Conservation (phyloP, 2,797 vertebrate species). For the Gymnopithys bicolor region DNA sequence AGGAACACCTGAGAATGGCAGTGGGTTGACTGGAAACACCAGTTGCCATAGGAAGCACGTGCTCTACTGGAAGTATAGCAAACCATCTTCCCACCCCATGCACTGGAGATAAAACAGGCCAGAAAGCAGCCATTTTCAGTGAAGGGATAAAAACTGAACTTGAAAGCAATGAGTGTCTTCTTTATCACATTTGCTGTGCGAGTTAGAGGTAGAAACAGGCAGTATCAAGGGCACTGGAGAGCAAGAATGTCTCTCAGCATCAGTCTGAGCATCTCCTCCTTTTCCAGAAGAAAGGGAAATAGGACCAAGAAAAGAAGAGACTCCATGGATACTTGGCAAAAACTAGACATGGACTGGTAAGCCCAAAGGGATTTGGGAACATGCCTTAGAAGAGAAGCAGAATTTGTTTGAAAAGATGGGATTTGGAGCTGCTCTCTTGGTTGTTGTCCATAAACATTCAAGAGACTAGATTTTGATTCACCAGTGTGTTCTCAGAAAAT, state of each 20-base stretch:
- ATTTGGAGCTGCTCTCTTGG: constrained; percentile 35
- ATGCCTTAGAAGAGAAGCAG: neutral
- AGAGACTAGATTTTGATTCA: constrained; percentile 55
- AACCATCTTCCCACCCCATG: neutral
- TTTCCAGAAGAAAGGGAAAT: neutral
- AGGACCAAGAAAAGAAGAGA: neutral
- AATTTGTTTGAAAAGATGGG: neutral
- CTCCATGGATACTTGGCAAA: neutral
- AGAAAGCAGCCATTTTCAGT: neutral
- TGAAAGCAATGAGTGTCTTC: neutral
- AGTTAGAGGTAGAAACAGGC: neutral
- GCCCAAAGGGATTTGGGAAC: neutral
- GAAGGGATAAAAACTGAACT: neutral
- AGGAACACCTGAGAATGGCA: neutral
- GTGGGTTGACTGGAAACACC: neutral
- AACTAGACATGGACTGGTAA: neutral
- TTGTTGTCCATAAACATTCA: constrained; percentile 54
- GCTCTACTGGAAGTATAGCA: neutral
- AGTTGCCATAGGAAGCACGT: neutral
- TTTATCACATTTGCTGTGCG: accelerated
- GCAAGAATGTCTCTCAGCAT: neutral
- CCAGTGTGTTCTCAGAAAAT: constrained; percentile 25
- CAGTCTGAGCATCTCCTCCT: neutral
- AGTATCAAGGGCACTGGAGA: neutral
- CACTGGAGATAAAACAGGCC: neutral